Percentiles rank a stretch among this genome's conserved stretches.
Conservation (phyloP, 1,140 invertebrate genomes). For the Ooceraea biroi region DNA sequence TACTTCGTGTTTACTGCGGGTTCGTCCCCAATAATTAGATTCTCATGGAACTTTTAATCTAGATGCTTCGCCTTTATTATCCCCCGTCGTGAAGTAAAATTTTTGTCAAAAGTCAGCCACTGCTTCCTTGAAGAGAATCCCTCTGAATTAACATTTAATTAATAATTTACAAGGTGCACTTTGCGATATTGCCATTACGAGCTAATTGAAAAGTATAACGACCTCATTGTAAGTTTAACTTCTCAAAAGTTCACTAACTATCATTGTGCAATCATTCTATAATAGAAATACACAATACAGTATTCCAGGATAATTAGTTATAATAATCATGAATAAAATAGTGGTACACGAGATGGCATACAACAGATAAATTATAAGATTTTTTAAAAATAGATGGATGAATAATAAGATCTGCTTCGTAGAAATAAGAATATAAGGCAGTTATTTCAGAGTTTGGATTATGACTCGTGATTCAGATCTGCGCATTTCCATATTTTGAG, state of each 20-base stretch:
- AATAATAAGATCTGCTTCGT: neutral
- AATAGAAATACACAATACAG: neutral
- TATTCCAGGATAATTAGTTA: neutral
- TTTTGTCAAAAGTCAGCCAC: slow-evolving; percentile 33
- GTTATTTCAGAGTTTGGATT: neutral
- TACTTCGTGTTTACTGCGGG: slow-evolving; percentile 41
- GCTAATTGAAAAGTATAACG: slow-evolving; percentile 12
- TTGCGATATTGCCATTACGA: slow-evolving; percentile 21
- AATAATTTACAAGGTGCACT: slow-evolving; percentile 15
- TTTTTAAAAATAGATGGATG: neutral
- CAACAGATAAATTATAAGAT: neutral
- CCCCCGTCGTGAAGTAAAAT: neutral
- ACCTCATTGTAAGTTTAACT: neutral
- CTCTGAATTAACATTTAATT: slow-evolving; percentile 44
- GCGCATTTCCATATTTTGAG: neutral
- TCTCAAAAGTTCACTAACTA: slow-evolving; percentile 24
- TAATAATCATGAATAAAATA: neutral
- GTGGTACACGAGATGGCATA: neutral
- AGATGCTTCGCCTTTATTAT: slow-evolving; percentile 42
- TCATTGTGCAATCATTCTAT: neutral
- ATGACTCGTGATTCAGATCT: neutral
- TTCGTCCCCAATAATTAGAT: slow-evolving; percentile 57
- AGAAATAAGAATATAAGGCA: slow-evolving; percentile 11
- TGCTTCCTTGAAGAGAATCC: neutral
- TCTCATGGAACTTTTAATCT: slow-evolving; percentile 25